Evolutionary conservation across 2,888 invertebrate species (phyloP).

Genomic region (Parascotia fuliginaria): DNA sequence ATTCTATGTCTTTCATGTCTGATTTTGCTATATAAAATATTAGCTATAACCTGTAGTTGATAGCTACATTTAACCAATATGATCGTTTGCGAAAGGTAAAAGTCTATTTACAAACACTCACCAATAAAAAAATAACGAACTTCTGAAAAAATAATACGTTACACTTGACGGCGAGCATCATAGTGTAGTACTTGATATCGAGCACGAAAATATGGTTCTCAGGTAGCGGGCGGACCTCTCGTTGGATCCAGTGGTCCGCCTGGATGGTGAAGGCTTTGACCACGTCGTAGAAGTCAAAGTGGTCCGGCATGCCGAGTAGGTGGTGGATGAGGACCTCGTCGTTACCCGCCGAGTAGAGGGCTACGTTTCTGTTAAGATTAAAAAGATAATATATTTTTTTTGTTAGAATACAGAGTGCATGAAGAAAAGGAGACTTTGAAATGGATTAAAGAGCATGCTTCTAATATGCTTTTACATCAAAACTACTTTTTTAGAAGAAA

Average conservation of each 20-base stretch:
- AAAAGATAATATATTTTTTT: too few species aligned
- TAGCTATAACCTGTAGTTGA: too few species aligned
- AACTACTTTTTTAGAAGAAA: too few species aligned
- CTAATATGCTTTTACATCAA: too few species aligned
- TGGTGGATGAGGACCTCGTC: background rate
- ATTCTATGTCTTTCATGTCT: too few species aligned
- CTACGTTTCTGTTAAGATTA: background rate
- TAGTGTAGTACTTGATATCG: conserved; percentile 62
- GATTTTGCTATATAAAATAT: too few species aligned
- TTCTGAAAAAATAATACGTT: conserved; percentile 72
- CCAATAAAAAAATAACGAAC: conserved; percentile 66
- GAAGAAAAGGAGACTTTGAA: too few species aligned
- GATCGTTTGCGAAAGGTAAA: too few species aligned
- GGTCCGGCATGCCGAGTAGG: conserved; percentile 47
- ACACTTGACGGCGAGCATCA: conserved; percentile 62
- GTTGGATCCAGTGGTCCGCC: conserved; percentile 65
- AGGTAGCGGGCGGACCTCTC: conserved; percentile 45
- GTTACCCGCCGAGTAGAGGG: background rate
- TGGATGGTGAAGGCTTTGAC: conserved; percentile 63
- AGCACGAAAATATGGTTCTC: conserved; percentile 68
- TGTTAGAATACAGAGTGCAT: too few species aligned
- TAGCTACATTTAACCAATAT: too few species aligned
- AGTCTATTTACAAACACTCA: conserved; percentile 47
- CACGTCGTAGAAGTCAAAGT: conserved; percentile 64
- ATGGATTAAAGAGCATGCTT: too few species aligned